A percentile compares a stretch with the other conserved stretches of the same genome.
These are phyloP conservation scores for Maconellicoccus hirsutus DNA, from an alignment of 1,140 invertebrate genomes.

Conservation along the genomic window DNA sequence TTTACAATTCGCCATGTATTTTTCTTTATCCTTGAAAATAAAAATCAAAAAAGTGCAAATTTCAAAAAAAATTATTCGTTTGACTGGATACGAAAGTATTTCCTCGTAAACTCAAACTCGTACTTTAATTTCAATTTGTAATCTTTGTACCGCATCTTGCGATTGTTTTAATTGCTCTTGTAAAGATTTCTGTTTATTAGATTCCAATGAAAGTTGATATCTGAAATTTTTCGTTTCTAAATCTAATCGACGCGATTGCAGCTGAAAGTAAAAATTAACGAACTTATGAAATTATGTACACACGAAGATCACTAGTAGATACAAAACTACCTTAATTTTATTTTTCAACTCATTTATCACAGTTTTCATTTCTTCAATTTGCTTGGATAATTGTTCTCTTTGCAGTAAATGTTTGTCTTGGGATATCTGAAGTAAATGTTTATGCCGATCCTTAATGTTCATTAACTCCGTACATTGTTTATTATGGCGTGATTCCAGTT, in stretches of 20 bases:
- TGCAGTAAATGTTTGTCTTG: slow-evolving; percentile 58
- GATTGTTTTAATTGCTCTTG: slow-evolving; percentile 51
- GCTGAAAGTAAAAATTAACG: no score
- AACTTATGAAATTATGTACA: no score
- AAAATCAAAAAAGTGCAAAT: slow-evolving; percentile 23
- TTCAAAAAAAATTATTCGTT: no score
- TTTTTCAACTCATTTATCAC: slow-evolving; percentile 54
- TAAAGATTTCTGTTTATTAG: slow-evolving; percentile 54
- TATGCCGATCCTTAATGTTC: slow-evolving; percentile 48
- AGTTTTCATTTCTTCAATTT: slow-evolving; percentile 48
- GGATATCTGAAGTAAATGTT: slow-evolving; percentile 51
- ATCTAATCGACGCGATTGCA: slow-evolving; percentile 41
- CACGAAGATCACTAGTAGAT: no score
- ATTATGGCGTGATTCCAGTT: slow-evolving; percentile 29
- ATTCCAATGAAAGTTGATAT: slow-evolving; percentile 53
- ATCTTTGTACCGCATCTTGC: slow-evolving; percentile 44
- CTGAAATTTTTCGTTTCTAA: slow-evolving; percentile 59
- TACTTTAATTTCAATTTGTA: slow-evolving; percentile 43
- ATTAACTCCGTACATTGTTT: slow-evolving; percentile 28
- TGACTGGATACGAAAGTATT: no score
- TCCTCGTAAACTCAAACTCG: neutral
- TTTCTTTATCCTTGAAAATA: slow-evolving; percentile 26
- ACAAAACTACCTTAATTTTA: slow-evolving; percentile 44
- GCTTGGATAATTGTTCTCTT: slow-evolving; percentile 52
- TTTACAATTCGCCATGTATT: slow-evolving; percentile 12